Evolutionary conservation across 2,797 vertebrate genomes (phyloP), one percentile per base, ranked within the genome.

Genomic region (Myotis planiceps): DNA sequence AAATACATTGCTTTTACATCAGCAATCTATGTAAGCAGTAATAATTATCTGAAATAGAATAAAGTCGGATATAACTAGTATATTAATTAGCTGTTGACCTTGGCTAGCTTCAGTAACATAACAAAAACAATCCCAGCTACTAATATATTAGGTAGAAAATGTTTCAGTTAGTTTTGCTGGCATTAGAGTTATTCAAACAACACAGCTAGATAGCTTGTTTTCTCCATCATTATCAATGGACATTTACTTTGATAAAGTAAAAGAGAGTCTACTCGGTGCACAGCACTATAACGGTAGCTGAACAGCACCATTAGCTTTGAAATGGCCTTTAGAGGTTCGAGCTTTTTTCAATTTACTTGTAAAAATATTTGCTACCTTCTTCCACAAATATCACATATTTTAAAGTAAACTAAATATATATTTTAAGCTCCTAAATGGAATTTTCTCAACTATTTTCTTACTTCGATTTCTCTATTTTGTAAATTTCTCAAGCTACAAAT

Each of bases 401-500:
- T 58, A 88, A 92, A 68, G n/a, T 68, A 58, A 75, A 85, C 23
- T 78, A 65, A 87, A 89, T 10, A 47, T 5, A 29, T 5, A 75
- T 66, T 79, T 69, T 87, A 49, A 58, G 75, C 0, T 76, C 69
- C 47, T 66, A 75, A 72, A 23, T 25, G 49, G 18, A 84, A 81
- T 90, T 76, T 66, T 80, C 75, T 84, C 25, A 93, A 87, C 45
- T 85, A 58, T 53, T 82, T 97, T 63, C 34, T 88, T 58, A 45
- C 9, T 84, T 32, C 2, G 60, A 68, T 78, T 94, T 93, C 79
- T 95, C 75, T 60, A 69, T 66, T 92, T 76, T 86, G 27, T 55
- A 75, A 29, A 42, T 39, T 93, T 90, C 32, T 95, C 78, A 94
- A 83, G 79, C 37, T 90, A 91, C 80, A 92, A 71, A 90, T 88